Evolutionary conservation across 2,888 invertebrate genomes (phyloP).

Genomic region (Tetanocera ferruginea): DNA sequence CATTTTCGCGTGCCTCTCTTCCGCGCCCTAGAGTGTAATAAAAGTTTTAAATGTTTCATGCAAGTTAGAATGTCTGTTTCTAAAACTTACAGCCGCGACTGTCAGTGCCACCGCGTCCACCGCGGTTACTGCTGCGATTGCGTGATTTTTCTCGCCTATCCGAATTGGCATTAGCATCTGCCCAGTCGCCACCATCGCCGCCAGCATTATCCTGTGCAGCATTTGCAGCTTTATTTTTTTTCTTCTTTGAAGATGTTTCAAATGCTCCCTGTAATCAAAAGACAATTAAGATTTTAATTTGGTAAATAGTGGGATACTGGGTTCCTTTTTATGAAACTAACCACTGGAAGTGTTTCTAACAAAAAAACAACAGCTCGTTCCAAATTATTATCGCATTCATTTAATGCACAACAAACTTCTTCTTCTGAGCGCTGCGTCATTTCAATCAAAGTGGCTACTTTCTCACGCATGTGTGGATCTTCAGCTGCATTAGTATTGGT

Average conservation of each 20-base stretch:
- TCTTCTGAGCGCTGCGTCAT: slow-evolving; percentile 91
- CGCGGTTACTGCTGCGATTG: slow-evolving; percentile 68
- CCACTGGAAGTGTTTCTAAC: slow-evolving; percentile 69
- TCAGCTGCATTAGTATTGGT: slow-evolving; percentile 74
- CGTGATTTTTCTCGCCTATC: slow-evolving; percentile 69
- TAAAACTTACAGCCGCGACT: slow-evolving; percentile 72
- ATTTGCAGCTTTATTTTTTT: slow-evolving; percentile 81
- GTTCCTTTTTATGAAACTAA: slow-evolving; percentile 50
- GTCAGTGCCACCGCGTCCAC: slow-evolving; percentile 70
- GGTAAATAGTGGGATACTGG: too few species aligned
- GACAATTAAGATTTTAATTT: background rate
- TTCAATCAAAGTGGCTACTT: slow-evolving; percentile 88
- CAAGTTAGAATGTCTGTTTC: background rate
- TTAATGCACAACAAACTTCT: slow-evolving; percentile 91
- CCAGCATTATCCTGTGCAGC: slow-evolving; percentile 72
- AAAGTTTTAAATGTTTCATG: background rate
- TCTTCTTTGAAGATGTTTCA: slow-evolving; percentile 89
- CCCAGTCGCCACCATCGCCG: slow-evolving; percentile 70
- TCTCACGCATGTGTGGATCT: slow-evolving; percentile 76
- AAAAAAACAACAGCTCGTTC: slow-evolving; percentile 75
- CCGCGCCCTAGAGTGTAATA: slow-evolving; percentile 70
- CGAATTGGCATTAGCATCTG: slow-evolving; percentile 65
- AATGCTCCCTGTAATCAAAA: slow-evolving; percentile 78
- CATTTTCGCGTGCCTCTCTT: slow-evolving; percentile 77
- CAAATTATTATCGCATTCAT: slow-evolving; percentile 92